Base-by-base conservation (phyloP, 2,888 invertebrate species). In the Erebia palarica region DNA sequence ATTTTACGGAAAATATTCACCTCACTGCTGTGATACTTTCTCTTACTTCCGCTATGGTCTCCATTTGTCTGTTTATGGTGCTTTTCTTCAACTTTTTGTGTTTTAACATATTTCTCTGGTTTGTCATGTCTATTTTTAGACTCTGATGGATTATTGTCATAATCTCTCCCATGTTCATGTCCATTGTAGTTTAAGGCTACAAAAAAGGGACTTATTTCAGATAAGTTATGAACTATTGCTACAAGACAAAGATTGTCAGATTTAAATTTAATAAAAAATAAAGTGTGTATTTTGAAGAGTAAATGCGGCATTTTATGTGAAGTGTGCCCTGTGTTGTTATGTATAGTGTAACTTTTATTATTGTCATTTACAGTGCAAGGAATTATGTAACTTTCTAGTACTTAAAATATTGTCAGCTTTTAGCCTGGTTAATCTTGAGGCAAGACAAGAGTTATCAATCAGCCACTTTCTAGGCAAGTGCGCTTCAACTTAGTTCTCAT, bases 1-100 rank as follows among this genome's bases (percentile, higher is more conserved):
- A 11, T 47, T 44, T 44, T 44, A 13, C 16, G 18, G 11, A 57
- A 47, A 58, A 61, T 68, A 69, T 73, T 69, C 63, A 93, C 92
- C 89, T 92, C 92, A 84, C 90, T 91, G 75, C 89, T 91, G 44
- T 88, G 84, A 78, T 88, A 82, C 82, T 86, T 88, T 75, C 90
- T 84, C 78, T 91, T 92, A 71, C 74, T 80, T 27, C 86, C 83
- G 77, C 86, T 87, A 74, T 86, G 78, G 74, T 86, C 82, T 14
- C 92, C 92, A 83, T 92, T 92, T 27, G 82, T 76, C 75, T 86
- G 83, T 68, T 78, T 78, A 57, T 83, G 76, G 61, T 81, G 69
- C 55, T 68, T 75, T 78, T 78, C 79, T 75, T 75, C 80, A 69
- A 64, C 76, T 73, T 77, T 79, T 8, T 79, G 72, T 65, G 73